Conservation (phyloP, 2,113 vertebrate genomes). For the Spilogale gracilis region DNA sequence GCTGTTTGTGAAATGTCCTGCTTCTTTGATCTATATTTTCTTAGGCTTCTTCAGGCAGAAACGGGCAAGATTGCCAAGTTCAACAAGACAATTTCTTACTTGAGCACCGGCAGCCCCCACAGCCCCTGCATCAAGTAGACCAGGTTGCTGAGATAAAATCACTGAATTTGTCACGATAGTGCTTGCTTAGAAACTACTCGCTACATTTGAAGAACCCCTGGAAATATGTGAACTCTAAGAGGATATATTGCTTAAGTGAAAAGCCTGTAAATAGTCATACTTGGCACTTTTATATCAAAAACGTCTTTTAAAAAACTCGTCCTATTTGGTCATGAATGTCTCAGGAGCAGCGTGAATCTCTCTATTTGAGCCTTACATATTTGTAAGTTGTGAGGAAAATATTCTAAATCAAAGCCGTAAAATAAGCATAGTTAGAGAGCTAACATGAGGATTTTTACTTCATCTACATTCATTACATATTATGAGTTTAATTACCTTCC, state of each 20-base stretch:
- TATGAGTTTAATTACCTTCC: constrained; percentile 92
- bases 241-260: constrained; percentile 79
- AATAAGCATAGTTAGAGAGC: constrained; percentile 88
- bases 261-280: constrained; percentile 81
- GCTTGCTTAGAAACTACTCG: constrained; percentile 1
- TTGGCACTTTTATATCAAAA: constrained; percentile 84
- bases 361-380: constrained; percentile 83
- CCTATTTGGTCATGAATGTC: constrained; percentile 85
- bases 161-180: neutral
- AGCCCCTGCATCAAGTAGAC: constrained; percentile 23
- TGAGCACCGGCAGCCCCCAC: neutral
- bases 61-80: constrained; percentile 60
- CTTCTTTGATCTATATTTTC: constrained; percentile 63
- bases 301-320: constrained; percentile 85
- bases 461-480: constrained; percentile 93
- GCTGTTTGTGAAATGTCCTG: constrained; percentile 61
- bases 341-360: constrained; percentile 82
- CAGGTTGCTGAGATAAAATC: neutral
- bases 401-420: constrained; percentile 89
- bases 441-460: constrained; percentile 88
- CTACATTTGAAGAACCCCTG: constrained; percentile 69
- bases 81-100: constrained; percentile 12
- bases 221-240: constrained; percentile 74
- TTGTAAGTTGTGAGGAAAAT: constrained; percentile 83
- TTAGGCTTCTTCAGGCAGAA: constrained; percentile 58